phyloP scores from a whole-genome alignment of 92 coral and sea anemone species.

The Porites cylindrica region DNA sequence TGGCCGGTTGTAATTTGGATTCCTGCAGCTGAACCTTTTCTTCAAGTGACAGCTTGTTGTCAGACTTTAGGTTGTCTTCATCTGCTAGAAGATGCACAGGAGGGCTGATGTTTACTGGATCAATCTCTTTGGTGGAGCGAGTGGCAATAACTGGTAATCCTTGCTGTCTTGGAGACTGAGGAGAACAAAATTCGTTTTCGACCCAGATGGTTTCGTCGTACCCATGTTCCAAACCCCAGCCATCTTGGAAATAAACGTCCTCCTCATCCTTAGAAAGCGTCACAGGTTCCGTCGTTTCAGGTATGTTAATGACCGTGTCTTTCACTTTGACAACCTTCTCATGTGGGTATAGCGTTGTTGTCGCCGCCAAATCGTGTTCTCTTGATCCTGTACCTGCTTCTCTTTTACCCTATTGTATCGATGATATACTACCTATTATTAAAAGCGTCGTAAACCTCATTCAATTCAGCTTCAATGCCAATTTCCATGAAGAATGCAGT shows the following conservation, averaged over 20 bases:
- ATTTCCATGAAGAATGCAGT: too few relatives aligned
- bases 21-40: background rate
- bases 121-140: background rate
- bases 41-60: slow-evolving; percentile 16
- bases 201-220: background rate
- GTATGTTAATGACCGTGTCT: too few relatives aligned
- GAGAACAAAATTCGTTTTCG: background rate
- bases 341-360: too few relatives aligned
- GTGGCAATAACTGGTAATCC: background rate
- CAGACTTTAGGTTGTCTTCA: background rate
- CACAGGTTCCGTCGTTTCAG: background rate
- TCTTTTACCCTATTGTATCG: too few relatives aligned
- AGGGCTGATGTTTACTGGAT: background rate
- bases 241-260: slow-evolving; percentile 28
- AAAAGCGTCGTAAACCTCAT: too few relatives aligned
- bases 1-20: background rate
- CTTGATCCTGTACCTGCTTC: too few relatives aligned
- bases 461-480: too few relatives aligned
- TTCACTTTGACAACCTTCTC: too few relatives aligned
- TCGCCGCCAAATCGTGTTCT: too few relatives aligned
- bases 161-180: too few relatives aligned
- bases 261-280: slow-evolving; percentile 14
- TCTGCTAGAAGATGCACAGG: slow-evolving; percentile 10
- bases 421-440: too few relatives aligned
- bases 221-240: slow-evolving; percentile 5